These are phyloP conservation scores for Oryzias javanicus DNA, from an alignment of 2,113 vertebrate species.

Conservation along the genomic window DNA sequence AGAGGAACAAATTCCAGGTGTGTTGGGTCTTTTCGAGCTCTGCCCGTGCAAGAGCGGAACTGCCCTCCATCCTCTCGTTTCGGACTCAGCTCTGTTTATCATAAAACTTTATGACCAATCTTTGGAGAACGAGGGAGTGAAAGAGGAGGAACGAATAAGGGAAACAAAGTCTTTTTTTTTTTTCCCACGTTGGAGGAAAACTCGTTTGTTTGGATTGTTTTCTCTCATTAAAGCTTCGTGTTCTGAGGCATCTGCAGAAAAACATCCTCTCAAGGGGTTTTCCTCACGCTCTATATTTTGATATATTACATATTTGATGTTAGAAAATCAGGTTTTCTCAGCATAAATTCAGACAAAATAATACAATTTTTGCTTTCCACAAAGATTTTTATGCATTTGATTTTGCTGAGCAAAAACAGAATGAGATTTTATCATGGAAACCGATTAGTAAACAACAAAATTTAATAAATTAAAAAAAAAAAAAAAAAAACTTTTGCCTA, in stretches of 20 bases:
- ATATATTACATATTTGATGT: constrained; percentile 3
- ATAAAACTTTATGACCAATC: constrained; percentile 71
- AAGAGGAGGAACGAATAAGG: constrained; percentile 42
- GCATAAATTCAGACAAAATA: not conserved
- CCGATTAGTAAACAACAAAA: not conserved
- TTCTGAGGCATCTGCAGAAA: not conserved
- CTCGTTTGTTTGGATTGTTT: not conserved
- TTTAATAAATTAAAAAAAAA: too few relatives aligned
- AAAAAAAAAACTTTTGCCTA: too few relatives aligned
- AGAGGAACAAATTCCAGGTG: constrained; percentile 50
- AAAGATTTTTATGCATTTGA: constrained; percentile 25
- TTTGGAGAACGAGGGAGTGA: constrained; percentile 36
- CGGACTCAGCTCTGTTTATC: constrained; percentile 70
- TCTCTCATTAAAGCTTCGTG: not conserved
- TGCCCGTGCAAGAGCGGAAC: constrained; percentile 46
- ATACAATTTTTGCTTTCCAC: not conserved
- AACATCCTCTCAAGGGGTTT: not conserved
- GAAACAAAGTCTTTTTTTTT: constrained; percentile 12
- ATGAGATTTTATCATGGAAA: constrained; percentile 37
- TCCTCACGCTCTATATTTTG: not conserved
- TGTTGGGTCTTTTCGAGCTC: constrained; percentile 36
- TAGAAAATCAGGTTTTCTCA: not conserved
- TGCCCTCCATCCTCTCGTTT: constrained; percentile 51
- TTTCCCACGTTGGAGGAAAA: not conserved
- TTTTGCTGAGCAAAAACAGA: constrained; percentile 20